phyloP scores from a whole-genome alignment of 2,113 vertebrate species.

The Salminus brasiliensis region DNA sequence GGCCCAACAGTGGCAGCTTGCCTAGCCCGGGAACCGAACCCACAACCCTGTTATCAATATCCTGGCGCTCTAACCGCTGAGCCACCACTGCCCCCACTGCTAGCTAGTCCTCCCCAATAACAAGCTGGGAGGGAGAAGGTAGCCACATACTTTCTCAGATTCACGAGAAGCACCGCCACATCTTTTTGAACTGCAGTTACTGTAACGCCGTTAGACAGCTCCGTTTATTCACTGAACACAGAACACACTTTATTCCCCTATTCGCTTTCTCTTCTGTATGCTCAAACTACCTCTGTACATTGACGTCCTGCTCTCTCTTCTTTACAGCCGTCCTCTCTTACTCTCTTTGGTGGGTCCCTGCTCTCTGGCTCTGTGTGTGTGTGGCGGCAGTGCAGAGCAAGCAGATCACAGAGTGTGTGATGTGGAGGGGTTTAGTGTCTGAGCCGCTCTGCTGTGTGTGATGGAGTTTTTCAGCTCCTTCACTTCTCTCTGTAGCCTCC shows the following conservation, averaged over 20 bases:
- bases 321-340: slow-evolving; percentile 42
- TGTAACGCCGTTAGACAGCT: no score
- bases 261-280: not conserved
- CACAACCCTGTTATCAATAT: no score
- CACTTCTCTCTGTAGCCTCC: slow-evolving; percentile 68
- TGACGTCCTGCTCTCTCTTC: slow-evolving; percentile 26
- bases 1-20: no score
- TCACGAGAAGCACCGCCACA: no score
- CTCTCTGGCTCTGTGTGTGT: not conserved
- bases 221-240: not conserved
- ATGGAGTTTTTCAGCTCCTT: slow-evolving; percentile 64
- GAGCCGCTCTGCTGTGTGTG: slow-evolving; percentile 61
- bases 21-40: no score
- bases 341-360: slow-evolving; percentile 39
- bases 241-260: not conserved
- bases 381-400: slow-evolving; percentile 33
- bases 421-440: slow-evolving; percentile 64
- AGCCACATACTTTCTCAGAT: no score
- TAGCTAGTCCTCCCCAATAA: no score
- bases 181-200: no score
- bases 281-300: slow-evolving; percentile 16
- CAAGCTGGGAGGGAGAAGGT: no score
- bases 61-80: no score
- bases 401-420: slow-evolving; percentile 68
- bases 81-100: no score